These are phyloP conservation scores for Tanytarsus gracilentus DNA, from an alignment of 2,888 invertebrate genomes.

Conservation along the genomic window DNA sequence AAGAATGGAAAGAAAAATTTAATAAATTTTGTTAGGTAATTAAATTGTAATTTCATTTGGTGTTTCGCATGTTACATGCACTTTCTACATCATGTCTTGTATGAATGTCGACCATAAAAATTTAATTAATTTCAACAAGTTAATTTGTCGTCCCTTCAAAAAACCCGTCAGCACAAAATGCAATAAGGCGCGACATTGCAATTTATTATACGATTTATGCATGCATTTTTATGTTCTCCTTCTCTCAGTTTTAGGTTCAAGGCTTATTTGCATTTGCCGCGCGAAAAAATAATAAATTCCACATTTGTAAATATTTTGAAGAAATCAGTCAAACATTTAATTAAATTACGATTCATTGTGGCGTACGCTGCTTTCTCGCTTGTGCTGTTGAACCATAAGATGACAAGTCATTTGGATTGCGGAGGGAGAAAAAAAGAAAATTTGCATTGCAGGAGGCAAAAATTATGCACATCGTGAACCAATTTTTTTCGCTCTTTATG, in stretches of 20 bases:
- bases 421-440: too few relatives aligned
- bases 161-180: neutral
- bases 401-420: constrained; percentile 22
- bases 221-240: constrained; percentile 7
- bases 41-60: too few relatives aligned
- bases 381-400: too few relatives aligned
- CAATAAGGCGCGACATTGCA: neutral
- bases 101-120: too few relatives aligned
- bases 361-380: too few relatives aligned
- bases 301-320: neutral
- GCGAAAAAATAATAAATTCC: neutral
- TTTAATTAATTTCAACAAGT: constrained; percentile 9
- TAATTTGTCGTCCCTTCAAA: constrained; percentile 6
- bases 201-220: neutral
- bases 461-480: constrained; percentile 5
- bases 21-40: too few relatives aligned
- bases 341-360: constrained; percentile 20
- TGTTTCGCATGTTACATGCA: neutral
- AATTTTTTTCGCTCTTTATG: constrained; percentile 10
- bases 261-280: constrained; percentile 9
- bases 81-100: neutral
- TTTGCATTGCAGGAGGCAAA: neutral
- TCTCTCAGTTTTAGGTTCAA: too few relatives aligned
- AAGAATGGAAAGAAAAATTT: too few relatives aligned
- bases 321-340: constrained; percentile 21